Conservation (phyloP, 2,113 vertebrate genomes). For the Lucifuga dentata region DNA sequence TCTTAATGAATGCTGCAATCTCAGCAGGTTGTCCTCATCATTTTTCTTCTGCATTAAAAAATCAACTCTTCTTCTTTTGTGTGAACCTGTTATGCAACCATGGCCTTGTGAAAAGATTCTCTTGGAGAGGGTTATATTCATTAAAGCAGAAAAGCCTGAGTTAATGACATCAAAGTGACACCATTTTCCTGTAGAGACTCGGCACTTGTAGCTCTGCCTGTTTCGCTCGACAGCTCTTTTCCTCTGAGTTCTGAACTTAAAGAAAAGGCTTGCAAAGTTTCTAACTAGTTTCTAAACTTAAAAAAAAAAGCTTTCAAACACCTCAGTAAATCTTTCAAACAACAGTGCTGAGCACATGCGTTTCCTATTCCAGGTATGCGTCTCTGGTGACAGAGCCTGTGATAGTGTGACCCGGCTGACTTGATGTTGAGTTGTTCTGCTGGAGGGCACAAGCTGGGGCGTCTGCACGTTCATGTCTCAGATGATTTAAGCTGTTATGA, state of each 20-base stretch:
- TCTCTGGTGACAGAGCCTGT: conserved; percentile 35
- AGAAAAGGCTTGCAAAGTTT: no score
- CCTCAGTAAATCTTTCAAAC: background rate
- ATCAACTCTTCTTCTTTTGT: background rate
- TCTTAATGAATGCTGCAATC: background rate
- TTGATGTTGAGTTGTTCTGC: conserved; percentile 40
- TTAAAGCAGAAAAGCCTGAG: conserved; percentile 30
- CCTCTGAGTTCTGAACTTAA: background rate
- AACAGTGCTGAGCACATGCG: conserved; percentile 7
- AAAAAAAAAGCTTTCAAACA: background rate
- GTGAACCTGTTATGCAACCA: conserved; percentile 3
- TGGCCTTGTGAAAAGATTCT: background rate
- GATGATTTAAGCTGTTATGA: background rate
- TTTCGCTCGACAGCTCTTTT: background rate
- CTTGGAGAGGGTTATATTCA: conserved; percentile 12
- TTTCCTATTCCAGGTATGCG: conserved; percentile 19
- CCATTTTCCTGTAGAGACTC: conserved; percentile 19
- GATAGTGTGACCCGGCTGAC: conserved; percentile 14
- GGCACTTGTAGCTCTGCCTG: background rate
- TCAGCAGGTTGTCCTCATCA: background rate
- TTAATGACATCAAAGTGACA: conserved; percentile 46
- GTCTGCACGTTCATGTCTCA: conserved; percentile 19
- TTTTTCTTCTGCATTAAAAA: conserved; percentile 1
- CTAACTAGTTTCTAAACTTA: no score
- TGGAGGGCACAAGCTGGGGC: conserved; percentile 15